phyloP scores from a whole-genome alignment of 2,113 vertebrate genomes.

The Bufo bufo region DNA sequence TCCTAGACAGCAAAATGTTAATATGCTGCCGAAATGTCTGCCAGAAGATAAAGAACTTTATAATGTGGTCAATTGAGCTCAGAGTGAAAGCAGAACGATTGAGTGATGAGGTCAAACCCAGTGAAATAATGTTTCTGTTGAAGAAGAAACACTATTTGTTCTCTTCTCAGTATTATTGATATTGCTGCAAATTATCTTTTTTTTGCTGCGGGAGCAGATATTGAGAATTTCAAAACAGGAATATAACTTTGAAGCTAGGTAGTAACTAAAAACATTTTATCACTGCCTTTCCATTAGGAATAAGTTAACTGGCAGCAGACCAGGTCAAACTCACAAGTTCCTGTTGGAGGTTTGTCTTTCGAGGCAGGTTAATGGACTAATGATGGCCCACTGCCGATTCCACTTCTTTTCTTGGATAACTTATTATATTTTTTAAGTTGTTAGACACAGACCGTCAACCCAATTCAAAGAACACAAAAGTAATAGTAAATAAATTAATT shows the following conservation, averaged over 20 bases:
- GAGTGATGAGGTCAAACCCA: conserved; percentile 58
- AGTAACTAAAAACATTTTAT: conserved; percentile 51
- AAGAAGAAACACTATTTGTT: conserved; percentile 54
- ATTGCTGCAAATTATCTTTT: conserved; percentile 57
- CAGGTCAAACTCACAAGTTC: conserved; percentile 50
- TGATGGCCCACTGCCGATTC: conserved; percentile 40
- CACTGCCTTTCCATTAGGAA: conserved; percentile 44
- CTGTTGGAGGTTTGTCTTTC: conserved; percentile 44
- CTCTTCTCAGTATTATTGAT: conserved; percentile 52
- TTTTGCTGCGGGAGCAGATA: conserved; percentile 54
- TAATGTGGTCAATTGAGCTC: conserved; percentile 56
- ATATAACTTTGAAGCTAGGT: conserved; percentile 37
- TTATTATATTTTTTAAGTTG: conserved; percentile 44
- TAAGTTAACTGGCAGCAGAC: conserved; percentile 41
- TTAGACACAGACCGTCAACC: not conserved
- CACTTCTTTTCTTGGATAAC: not conserved
- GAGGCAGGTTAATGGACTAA: conserved; percentile 44
- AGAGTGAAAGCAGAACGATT: conserved; percentile 55
- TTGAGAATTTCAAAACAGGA: conserved; percentile 56
- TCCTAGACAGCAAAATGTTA: conserved; percentile 59
- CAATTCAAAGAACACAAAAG: not conserved
- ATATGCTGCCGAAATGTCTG: conserved; percentile 59
- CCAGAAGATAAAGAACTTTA: conserved; percentile 59
- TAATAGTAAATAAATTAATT: not conserved
- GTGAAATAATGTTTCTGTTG: conserved; percentile 56